Percentiles rank a stretch among this genome's conserved stretches.
phyloP scores from a whole-genome alignment of 2,797 vertebrate species.

The Streptopelia turtur region DNA sequence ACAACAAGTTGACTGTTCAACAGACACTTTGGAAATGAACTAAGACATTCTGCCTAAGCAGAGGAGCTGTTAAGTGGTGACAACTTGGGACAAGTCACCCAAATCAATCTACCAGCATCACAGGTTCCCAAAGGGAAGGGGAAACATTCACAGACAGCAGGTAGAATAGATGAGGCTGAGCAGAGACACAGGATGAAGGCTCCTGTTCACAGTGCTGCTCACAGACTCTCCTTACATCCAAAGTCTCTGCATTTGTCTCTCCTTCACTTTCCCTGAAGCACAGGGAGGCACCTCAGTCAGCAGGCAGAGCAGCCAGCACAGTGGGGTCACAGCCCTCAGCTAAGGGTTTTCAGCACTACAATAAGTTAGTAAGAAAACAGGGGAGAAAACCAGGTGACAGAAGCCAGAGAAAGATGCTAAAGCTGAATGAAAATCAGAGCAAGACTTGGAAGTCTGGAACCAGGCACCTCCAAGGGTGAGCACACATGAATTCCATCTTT shows the following conservation, averaged over 20 bases:
- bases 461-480: not conserved
- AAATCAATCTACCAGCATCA: not conserved
- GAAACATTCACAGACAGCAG: not conserved
- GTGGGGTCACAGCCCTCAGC: fast-evolving
- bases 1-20: not conserved
- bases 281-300: not conserved
- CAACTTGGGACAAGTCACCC: not conserved
- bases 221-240: not conserved
- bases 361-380: not conserved
- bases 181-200: not conserved
- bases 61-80: not conserved
- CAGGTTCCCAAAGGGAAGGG: not conserved
- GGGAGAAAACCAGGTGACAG: not conserved
- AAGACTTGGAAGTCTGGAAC: not conserved
- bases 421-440: not conserved
- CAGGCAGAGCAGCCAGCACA: not conserved
- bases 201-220: not conserved
- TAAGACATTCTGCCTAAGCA: not conserved
- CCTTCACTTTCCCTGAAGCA: not conserved
- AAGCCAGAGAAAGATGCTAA: not conserved
- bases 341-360: not conserved
- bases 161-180: not conserved
- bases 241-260: not conserved
- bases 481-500: not conserved
- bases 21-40: not conserved